Base-by-base conservation (phyloP, 2,113 vertebrate genomes). In the Rhinoderma darwinii region DNA sequence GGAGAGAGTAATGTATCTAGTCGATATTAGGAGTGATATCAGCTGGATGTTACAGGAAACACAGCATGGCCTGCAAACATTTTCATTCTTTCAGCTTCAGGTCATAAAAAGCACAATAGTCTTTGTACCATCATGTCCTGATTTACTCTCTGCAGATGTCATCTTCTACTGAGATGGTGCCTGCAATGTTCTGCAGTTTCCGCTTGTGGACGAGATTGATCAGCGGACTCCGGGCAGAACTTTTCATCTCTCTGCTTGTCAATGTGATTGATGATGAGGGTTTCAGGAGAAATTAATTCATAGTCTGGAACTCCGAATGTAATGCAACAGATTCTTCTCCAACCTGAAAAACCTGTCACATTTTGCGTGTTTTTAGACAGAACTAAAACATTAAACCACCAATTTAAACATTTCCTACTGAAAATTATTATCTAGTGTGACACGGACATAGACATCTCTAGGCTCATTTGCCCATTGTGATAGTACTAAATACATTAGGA, bases 231-330 rank as follows among this genome's bases (percentile, higher is more conserved):
- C 66, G 39, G 59, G 39, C 56, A 82, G 56, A 82, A 43, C 79
- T 82, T 81, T 82, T 82, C 79, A 82, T 82, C 79, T 82, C 41
- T 63, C 2, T 15, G 37, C 79, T 63, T 82, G 79, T 82, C 79
- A 82, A 2, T 44, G n/a, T 82, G 79, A 82, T 61, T 63, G 79
- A 82, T 82, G 56, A 61, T 63, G 37, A 82, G n/a, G 39, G 37
- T 41, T 61, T 37, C 35, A n/a, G 50, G 15, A 63, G 59, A 63
- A 82, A 82, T 82, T 17, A 82, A 66, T 63, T 82, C 39, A 30
- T 63, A 44, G 37, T 63, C 79, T 66, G 20, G 59, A 82, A 66
- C 37, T 66, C 56, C n/a, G 41, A 82, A 27, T 82, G 39, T 43
- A 82, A 66, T 14, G 41, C 79, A 82, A 81, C 54, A 63, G 17